phyloP scores from a whole-genome alignment of 2,113 vertebrate genomes.

The Plecturocebus donacophilus region DNA sequence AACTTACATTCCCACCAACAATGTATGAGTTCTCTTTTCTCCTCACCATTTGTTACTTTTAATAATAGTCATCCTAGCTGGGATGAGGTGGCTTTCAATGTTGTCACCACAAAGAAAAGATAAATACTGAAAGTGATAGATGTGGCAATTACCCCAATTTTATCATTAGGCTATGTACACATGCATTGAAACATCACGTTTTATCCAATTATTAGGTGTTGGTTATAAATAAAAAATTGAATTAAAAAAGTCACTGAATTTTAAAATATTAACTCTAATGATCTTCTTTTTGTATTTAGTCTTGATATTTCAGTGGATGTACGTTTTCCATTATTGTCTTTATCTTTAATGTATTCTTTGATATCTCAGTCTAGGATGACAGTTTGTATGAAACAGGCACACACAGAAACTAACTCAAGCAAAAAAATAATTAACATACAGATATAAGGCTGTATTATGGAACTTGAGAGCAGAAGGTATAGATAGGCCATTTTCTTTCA shows the following conservation, averaged over 20 bases:
- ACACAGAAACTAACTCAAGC: not conserved
- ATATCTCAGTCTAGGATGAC: not conserved
- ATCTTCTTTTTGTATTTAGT: not conserved
- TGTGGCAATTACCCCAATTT: not conserved
- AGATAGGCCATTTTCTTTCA: not conserved
- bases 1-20: not conserved
- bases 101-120: not conserved
- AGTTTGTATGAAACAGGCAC: not conserved
- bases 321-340: not conserved
- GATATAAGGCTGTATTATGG: not conserved
- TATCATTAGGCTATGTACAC: not conserved
- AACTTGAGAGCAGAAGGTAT: not conserved
- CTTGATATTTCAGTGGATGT: not conserved
- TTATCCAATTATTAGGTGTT: not conserved
- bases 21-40: not conserved
- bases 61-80: not conserved
- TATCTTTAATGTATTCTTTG: conserved; percentile 22
- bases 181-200: not conserved
- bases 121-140: not conserved
- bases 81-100: not conserved
- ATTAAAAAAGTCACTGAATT: not conserved
- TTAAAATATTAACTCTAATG: not conserved
- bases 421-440: not conserved
- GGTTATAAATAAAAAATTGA: not conserved
- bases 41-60: not conserved